Conservation (phyloP, 1,140 invertebrate genomes). For the Drosophila mojavensis region DNA sequence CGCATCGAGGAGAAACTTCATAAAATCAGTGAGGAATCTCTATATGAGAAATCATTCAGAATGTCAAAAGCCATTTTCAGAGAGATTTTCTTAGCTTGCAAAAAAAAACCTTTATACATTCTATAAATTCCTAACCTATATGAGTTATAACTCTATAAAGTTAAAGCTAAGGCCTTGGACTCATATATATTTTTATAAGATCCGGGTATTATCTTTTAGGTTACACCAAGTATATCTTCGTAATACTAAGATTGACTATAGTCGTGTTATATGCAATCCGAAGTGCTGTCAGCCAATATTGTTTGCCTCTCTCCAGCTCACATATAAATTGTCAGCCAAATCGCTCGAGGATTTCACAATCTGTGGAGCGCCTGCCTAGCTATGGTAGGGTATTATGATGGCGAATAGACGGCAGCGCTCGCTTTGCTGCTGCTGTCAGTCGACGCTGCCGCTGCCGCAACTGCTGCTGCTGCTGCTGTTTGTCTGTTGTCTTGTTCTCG, state of each 20-base stretch:
- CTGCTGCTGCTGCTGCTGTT: conserved; percentile 45
- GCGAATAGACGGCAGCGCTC: conserved; percentile 8
- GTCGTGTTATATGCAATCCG: no score
- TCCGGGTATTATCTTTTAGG: no score
- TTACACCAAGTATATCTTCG: no score
- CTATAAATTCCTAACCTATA: no score
- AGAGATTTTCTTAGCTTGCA: no score
- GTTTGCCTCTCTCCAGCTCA: background rate
- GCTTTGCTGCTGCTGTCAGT: conserved; percentile 8
- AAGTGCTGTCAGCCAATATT: no score
- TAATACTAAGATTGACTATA: no score
- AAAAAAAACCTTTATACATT: no score
- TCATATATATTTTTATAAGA: no score
- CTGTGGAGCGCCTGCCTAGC: background rate
- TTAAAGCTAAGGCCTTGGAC: no score
- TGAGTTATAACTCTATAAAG: no score
- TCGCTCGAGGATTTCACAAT: background rate
- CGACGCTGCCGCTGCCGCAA: conserved; percentile 18
- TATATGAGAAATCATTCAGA: background rate
- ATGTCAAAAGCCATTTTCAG: no score
- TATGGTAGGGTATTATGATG: conserved; percentile 24
- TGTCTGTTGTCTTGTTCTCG: conserved; percentile 79
- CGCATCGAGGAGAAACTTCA: background rate
- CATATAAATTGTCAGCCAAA: background rate
- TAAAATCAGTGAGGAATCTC: background rate